Conservation (phyloP, 2,113 vertebrate genomes). For the Bettongia penicillata region DNA sequence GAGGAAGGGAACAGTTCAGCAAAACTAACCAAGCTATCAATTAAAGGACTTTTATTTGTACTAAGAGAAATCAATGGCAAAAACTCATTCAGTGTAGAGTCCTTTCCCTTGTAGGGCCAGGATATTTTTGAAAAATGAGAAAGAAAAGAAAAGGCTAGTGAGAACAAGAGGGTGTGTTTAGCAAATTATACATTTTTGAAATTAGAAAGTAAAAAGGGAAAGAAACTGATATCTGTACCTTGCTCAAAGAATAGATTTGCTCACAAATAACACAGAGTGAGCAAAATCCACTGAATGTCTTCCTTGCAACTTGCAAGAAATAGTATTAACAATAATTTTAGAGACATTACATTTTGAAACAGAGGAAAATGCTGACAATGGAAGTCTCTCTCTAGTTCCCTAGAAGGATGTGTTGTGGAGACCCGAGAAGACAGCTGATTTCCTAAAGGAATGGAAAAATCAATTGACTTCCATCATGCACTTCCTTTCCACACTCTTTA, state of each 20-base stretch:
- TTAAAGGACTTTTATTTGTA: neutral
- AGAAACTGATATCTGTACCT: neutral
- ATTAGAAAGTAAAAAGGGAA: neutral
- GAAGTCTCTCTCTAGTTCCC: neutral
- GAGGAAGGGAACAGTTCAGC: neutral
- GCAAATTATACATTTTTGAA: neutral
- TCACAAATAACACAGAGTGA: accelerated
- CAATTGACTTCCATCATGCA: neutral
- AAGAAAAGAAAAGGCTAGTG: neutral
- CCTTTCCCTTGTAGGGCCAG: neutral
- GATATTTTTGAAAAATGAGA: neutral
- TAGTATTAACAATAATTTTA: neutral
- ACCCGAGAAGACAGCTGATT: neutral
- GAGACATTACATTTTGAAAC: neutral
- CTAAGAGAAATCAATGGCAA: neutral
- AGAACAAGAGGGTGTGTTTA: neutral
- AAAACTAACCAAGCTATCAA: neutral
- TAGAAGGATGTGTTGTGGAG: neutral
- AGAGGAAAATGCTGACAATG: neutral
- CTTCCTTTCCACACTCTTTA: neutral
- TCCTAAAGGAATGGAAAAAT: neutral
- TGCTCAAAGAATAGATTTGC: neutral
- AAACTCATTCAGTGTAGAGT: neutral
- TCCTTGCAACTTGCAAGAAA: neutral
- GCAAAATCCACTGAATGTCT: neutral